phyloP scores from a whole-genome alignment of 1,140 invertebrate species.

The Mercenaria mercenaria region DNA sequence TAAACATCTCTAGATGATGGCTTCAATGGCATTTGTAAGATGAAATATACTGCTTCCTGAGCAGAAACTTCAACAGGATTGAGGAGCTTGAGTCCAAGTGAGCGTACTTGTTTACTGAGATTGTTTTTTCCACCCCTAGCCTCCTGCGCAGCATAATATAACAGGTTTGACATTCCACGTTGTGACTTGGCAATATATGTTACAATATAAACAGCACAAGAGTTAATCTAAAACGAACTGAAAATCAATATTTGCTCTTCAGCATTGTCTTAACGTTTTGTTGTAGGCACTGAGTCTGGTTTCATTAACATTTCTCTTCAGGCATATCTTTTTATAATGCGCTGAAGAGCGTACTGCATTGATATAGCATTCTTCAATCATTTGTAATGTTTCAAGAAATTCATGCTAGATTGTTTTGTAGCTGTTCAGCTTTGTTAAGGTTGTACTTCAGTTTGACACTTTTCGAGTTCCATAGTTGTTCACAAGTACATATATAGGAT shows the following conservation, averaged over 20 bases:
- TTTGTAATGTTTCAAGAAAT: slow-evolving; percentile 43
- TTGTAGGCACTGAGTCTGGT: slow-evolving; percentile 58
- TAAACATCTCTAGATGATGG: slow-evolving; percentile 56
- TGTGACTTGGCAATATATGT: slow-evolving; percentile 68
- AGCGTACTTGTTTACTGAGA: slow-evolving; percentile 60
- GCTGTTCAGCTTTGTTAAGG: no score
- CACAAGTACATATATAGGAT: no score
- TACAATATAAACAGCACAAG: slow-evolving; percentile 69
- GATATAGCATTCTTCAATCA: slow-evolving; percentile 63
- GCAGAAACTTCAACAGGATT: slow-evolving; percentile 67
- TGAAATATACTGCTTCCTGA: slow-evolving; percentile 63
- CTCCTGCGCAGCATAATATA: slow-evolving; percentile 61
- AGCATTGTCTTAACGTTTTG: not conserved
- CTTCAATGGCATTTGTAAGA: slow-evolving; percentile 58
- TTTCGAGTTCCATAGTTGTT: no score
- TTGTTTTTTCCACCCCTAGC: slow-evolving; percentile 37
- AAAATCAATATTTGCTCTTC: slow-evolving; percentile 70
- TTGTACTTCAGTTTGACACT: no score
- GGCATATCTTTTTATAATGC: slow-evolving; percentile 58
- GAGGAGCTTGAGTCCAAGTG: slow-evolving; percentile 68
- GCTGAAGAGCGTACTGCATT: slow-evolving; percentile 46
- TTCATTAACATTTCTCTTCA: slow-evolving; percentile 56
- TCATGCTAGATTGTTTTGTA: no score
- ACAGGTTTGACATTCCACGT: slow-evolving; percentile 66
- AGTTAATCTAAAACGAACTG: slow-evolving; percentile 74